Evolutionary conservation across 2,113 vertebrate species (phyloP).

Genomic region (Pandion haliaetus): DNA sequence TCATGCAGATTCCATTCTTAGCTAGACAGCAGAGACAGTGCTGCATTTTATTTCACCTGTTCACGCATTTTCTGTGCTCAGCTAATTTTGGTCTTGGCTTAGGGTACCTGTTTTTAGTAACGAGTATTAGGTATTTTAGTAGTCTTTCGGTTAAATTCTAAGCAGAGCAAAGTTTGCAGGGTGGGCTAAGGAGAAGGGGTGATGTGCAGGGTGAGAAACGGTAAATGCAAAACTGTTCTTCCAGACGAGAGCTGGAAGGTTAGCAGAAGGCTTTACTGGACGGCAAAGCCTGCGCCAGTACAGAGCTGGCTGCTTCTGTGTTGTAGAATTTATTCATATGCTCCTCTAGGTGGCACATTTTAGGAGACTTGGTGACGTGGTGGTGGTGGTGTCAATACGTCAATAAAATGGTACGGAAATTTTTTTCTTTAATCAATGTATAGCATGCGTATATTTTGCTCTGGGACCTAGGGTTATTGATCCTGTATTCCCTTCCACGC

Average conservation of each 20-base stretch:
- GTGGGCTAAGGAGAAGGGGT: neutral
- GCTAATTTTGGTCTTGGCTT: neutral
- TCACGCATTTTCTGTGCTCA: neutral
- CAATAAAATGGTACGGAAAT: neutral
- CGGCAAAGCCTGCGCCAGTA: neutral
- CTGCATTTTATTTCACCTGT: neutral
- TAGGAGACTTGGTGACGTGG: neutral
- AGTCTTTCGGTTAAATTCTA: neutral
- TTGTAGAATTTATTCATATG: neutral
- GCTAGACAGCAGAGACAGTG: neutral
- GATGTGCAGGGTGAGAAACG: neutral
- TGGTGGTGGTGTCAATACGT: neutral
- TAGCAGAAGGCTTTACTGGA: neutral
- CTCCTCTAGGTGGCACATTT: constrained; percentile 62
- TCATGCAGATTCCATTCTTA: neutral
- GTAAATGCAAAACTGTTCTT: neutral
- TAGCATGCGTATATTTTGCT: neutral
- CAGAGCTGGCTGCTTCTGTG: neutral
- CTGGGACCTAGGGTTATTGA: neutral
- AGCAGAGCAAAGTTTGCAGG: neutral
- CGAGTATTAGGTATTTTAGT: neutral
- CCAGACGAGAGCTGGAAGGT: neutral
- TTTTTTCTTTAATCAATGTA: neutral
- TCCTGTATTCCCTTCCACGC: neutral
- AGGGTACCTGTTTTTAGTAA: neutral